Evolutionary conservation across 1,140 invertebrate genomes (phyloP), one percentile per base, ranked within the genome.

Genomic region (Mya arenaria): DNA sequence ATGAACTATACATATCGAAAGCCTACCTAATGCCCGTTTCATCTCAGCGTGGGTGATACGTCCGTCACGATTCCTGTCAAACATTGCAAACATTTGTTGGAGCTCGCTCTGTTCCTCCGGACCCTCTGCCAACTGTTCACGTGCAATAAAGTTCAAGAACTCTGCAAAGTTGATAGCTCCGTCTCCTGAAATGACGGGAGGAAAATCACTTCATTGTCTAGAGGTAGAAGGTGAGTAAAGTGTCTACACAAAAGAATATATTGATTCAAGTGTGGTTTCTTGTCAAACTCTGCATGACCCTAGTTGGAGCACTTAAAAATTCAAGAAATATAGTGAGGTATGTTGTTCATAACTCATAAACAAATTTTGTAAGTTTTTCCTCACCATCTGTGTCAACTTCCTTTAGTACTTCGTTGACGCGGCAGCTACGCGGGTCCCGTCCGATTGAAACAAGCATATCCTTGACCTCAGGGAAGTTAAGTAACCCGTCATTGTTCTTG

Each of bases 81-180:
- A 71, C 34, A 80, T 56, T 8, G 6, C 56, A 62, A 80, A 80
- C 36, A 68, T 68, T 17, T 80, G 62, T 62, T 60, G 13, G 5
- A 80, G 41, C 44, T 68, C 55, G 25, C 63, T 19, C 10, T 19
- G 19, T 23, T 44, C 66, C 52, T 39, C 39, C 10, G 2, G 23
- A 23, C n/a, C 6, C 6, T 48, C 10, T 15, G 41, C 25, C 44
- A 25, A 56, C 19, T 48, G 8, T 19, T 79, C 65, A 23, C 6
- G 28, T n/a, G 77, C 34, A 44, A 80, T 71, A 34, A 80, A 5
- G 56, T 56, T 80, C 13, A 80, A 34, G 48, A 80, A 80, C 41
- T 80, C 77, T 2, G 66, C 30, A 30, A 80, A 80, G 48, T 48
- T 62, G n/a, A 80, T 80, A n/a, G 23, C 23, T 6, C 77, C 77